Conservation (phyloP, 2,113 vertebrate species). For the Heliornis fulica region DNA sequence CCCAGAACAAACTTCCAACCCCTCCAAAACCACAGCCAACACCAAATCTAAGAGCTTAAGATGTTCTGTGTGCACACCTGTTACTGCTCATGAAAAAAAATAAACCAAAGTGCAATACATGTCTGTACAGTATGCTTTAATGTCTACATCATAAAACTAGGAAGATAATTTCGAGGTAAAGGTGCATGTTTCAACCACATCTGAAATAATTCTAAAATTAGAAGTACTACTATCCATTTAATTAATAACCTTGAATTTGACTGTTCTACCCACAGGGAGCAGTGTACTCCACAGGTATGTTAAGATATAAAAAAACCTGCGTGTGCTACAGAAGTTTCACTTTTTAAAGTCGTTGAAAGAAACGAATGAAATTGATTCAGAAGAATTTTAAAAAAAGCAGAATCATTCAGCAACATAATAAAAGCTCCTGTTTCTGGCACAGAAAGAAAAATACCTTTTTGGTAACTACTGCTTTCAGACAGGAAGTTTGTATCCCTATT, state of each 20-base stretch:
- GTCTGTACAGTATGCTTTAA: background rate
- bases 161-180: background rate
- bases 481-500: background rate
- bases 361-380: background rate
- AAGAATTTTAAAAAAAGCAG: background rate
- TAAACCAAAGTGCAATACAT: accelerated
- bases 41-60: background rate
- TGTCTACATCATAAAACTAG: background rate
- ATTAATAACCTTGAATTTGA: background rate
- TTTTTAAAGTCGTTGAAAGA: background rate
- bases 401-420: background rate
- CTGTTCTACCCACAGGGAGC: background rate
- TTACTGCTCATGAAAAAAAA: background rate
- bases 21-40: too few species aligned
- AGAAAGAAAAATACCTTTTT: background rate
- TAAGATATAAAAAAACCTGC: background rate
- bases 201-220: background rate
- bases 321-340: background rate
- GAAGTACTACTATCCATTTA: background rate
- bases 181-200: background rate
- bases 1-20: too few species aligned
- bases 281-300: background rate
- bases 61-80: accelerated
- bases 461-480: background rate
- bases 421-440: background rate